Percentiles rank a stretch among this genome's conserved stretches.
These are phyloP conservation scores for Plebejus argus DNA, from an alignment of 2,888 invertebrate genomes.

Conservation along the genomic window DNA sequence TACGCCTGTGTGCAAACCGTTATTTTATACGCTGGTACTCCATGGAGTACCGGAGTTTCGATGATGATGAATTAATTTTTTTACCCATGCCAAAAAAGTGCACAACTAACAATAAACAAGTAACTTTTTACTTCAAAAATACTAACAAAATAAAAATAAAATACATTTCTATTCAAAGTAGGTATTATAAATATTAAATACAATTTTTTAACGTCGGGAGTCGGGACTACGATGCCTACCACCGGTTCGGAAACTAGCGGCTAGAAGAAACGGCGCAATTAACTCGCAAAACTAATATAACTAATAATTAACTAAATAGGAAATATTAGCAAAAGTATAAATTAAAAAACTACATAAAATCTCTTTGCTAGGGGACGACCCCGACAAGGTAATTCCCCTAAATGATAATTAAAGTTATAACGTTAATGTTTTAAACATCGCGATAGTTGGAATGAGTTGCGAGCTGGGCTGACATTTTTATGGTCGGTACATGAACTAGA, in stretches of 20 bases:
- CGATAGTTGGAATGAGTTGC: slow-evolving; percentile 34
- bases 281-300: too few species aligned
- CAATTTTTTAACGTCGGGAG: too few species aligned
- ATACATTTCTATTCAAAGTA: too few species aligned
- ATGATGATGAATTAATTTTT: too few species aligned
- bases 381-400: background rate
- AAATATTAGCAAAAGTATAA: background rate
- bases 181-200: too few species aligned
- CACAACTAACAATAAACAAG: background rate
- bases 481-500: slow-evolving; percentile 36
- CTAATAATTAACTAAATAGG: background rate
- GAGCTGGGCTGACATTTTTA: slow-evolving; percentile 37
- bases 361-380: background rate
- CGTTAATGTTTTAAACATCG: slow-evolving; percentile 28
- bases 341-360: background rate
- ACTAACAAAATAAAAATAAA: too few species aligned
- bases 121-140: background rate
- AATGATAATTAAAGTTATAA: slow-evolving; percentile 32
- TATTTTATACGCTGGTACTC: too few species aligned
- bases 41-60: too few species aligned
- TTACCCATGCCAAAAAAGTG: background rate
- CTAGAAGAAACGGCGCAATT: too few species aligned
- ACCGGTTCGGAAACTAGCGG: too few species aligned
- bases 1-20: too few species aligned
- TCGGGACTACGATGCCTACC: too few species aligned